A percentile compares a stretch with the other conserved stretches of the same genome.
phyloP scores from a whole-genome alignment of 2,888 invertebrate genomes.

The Drosophila robusta region DNA sequence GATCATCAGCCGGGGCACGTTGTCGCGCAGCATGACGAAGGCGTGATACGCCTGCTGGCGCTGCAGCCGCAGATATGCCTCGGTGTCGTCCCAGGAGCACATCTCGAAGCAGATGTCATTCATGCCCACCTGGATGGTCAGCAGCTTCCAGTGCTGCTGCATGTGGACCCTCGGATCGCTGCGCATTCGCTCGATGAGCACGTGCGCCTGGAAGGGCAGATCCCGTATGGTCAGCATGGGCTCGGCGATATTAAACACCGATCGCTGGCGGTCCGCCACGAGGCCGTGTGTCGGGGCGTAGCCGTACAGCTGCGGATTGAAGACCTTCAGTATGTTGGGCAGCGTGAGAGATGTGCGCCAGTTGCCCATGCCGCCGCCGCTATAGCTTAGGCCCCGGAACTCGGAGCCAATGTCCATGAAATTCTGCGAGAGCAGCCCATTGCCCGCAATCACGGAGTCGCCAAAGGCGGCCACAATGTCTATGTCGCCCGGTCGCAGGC shows the following conservation, averaged over 20 bases:
- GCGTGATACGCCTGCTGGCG: constrained; percentile 39
- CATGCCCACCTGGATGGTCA: constrained; percentile 87
- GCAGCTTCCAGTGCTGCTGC: constrained; percentile 87
- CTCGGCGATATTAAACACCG: constrained; percentile 87
- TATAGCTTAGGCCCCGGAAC: constrained; percentile 85
- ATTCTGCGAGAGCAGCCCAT: constrained; percentile 84
- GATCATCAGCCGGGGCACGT: constrained; percentile 87
- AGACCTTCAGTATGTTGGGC: constrained; percentile 87
- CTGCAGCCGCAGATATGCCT: constrained; percentile 84
- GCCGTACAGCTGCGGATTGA: constrained; percentile 88
- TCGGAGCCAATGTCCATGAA: constrained; percentile 81
- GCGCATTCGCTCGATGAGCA: constrained; percentile 86
- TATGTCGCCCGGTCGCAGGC: constrained; percentile 87
- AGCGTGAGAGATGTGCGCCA: constrained; percentile 86
- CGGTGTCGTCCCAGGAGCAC: constrained; percentile 85
- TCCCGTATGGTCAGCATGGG: constrained; percentile 86
- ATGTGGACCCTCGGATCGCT: constrained; percentile 86
- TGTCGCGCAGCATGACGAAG: constrained; percentile 85
- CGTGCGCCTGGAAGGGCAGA: constrained; percentile 86
- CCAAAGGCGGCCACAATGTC: constrained; percentile 87
- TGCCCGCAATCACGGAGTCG: constrained; percentile 87
- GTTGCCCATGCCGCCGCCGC: constrained; percentile 85
- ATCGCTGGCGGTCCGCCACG: constrained; percentile 85
- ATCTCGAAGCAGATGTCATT: constrained; percentile 87
- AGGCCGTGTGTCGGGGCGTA: constrained; percentile 84